Percentiles rank a stretch among this genome's conserved stretches.
These are phyloP conservation scores for Diadema setosum DNA, from an alignment of 35 echinoderm and acorn worm species.

Conservation along the genomic window DNA sequence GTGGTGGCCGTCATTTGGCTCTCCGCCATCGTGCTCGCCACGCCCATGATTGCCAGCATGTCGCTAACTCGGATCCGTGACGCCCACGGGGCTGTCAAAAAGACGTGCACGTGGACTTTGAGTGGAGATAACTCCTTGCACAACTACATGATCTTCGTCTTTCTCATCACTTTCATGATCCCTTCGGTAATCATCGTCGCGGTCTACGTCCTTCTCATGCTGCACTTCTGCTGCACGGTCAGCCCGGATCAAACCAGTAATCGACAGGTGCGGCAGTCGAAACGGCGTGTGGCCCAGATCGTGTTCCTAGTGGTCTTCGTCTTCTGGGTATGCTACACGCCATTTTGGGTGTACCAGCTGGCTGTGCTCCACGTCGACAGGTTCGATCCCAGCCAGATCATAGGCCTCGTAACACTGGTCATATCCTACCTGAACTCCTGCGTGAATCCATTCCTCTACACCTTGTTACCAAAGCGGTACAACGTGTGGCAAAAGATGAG, in stretches of 20 bases:
- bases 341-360: conserved; percentile 78
- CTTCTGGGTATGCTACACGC: conserved; percentile 82
- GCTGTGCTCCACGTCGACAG: conserved; percentile 1
- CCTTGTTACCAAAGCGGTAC: conserved; percentile 63
- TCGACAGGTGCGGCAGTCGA: conserved; percentile 32
- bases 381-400: conserved; percentile 18
- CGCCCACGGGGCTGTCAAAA: not conserved
- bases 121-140: not conserved
- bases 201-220: conserved; percentile 28
- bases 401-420: conserved; percentile 54
- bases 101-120: conserved; percentile 56
- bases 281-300: conserved; percentile 61
- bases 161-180: conserved; percentile 62
- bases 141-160: conserved; percentile 37
- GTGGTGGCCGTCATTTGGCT: conserved; percentile 58
- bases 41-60: conserved; percentile 32
- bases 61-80: not conserved
- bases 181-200: conserved; percentile 45
- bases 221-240: conserved; percentile 51
- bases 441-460: conserved; percentile 82
- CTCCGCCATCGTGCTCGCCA: conserved; percentile 12
- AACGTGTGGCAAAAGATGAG: conserved; percentile 64
- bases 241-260: conserved; percentile 29
- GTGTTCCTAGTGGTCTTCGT: conserved; percentile 64
- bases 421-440: conserved; percentile 80